Evolutionary conservation across 1,140 invertebrate genomes (phyloP), one percentile per base, ranked within the genome.

Genomic region (Mya arenaria): DNA sequence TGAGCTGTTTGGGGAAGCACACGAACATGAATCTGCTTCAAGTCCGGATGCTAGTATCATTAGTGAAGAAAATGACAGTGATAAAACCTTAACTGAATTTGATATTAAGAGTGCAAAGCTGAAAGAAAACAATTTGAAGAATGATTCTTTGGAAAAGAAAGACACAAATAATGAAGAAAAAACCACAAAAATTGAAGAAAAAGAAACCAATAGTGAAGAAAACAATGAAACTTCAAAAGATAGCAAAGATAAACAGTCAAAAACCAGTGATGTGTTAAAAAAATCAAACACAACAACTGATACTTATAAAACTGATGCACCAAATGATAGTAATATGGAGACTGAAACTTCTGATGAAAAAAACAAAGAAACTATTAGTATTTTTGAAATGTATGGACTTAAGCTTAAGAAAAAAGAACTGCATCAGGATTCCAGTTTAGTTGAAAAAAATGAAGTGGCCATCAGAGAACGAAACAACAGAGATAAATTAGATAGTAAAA

Each of bases 341-440:
- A 62, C 1, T 41, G 28, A 48, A 25, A 48, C 58, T n/a, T 25
- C 1, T 68, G 25, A 56, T 28, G 13, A 41, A 39, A 39, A 68
- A 17, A 66, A 32, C 19, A 30, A 34, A 4, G 66, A 71, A 68
- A 80, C 66, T 69, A 30, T 60, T 32, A 71, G 65, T 62, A 44
- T 80, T 48, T 80, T 80, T 80, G 77, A 80, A 60, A 62, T 80
- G 65, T 80, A 58, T 71, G 77, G 77, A 23, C 23, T 80, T 48
- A 69, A 65, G 6, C 71, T 80, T 25, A 80, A 71, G 28, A 69
- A 32, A 62, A 56, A 37, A 48, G 30, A 30, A 28, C 8, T 19
- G n/a, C 28, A 44, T n/a, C n/a, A n/a, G n/a, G n/a, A n/a, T n/a
- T n/a, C n/a, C n/a, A n/a, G n/a, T n/a, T n/a, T 55, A 15, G 32